These are phyloP conservation scores for Drosophila lini DNA, from an alignment of 1,140 invertebrate genomes.

Conservation along the genomic window DNA sequence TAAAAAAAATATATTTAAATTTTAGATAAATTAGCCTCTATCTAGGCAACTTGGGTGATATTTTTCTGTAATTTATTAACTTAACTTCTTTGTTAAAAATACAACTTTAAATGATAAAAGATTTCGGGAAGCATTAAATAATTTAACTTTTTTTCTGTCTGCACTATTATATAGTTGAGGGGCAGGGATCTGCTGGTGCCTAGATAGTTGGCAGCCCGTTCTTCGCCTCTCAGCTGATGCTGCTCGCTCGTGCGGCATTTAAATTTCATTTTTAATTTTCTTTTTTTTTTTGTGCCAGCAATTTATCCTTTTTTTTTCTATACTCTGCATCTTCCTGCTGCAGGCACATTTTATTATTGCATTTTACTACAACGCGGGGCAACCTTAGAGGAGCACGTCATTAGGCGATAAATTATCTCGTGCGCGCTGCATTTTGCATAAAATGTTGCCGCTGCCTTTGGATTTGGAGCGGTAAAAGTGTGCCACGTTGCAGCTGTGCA, in stretches of 20 bases:
- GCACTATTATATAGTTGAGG: constrained; percentile 34
- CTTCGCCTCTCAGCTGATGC: constrained; percentile 27
- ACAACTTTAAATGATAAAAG: neutral
- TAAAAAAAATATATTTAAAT: neutral
- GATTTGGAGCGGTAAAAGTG: constrained; percentile 67
- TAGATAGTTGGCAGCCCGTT: constrained; percentile 51
- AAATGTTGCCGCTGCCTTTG: constrained; percentile 65
- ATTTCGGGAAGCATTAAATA: neutral
- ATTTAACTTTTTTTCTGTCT: neutral
- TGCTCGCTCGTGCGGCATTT: constrained; percentile 62
- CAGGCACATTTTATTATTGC: constrained; percentile 72
- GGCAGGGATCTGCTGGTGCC: constrained; percentile 29
- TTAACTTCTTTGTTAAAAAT: no score
- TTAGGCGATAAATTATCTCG: constrained; percentile 81
- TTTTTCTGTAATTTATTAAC: neutral
- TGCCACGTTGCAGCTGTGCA: constrained; percentile 65
- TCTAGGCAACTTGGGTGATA: neutral
- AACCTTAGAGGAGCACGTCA: constrained; percentile 81
- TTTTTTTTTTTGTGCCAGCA: constrained; percentile 23
- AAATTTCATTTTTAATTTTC: constrained; percentile 78
- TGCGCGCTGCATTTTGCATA: constrained; percentile 78
- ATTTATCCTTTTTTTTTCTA: constrained; percentile 14
- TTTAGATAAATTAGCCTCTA: no score
- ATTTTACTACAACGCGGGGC: constrained; percentile 66
- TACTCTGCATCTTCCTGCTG: constrained; percentile 36